Evolutionary conservation across 2,888 invertebrate species (phyloP).

Genomic region (Troides oblongomaculatus): DNA sequence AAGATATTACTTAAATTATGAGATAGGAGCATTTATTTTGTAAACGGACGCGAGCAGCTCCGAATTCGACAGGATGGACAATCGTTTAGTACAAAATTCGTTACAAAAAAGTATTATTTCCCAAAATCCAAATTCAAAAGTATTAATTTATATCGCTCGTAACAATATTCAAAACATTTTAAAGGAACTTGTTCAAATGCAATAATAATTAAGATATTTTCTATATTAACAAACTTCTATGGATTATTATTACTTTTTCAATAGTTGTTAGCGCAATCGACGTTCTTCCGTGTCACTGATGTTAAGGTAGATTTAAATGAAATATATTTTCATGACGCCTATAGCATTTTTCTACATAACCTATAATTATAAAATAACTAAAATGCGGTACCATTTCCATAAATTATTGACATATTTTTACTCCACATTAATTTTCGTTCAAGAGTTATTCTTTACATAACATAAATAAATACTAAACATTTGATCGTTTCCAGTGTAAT

Average conservation of each 20-base stretch:
- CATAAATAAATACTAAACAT: neutral
- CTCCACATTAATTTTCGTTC: slow-evolving; percentile 5
- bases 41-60: slow-evolving; percentile 52
- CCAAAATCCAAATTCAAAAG: slow-evolving; percentile 73
- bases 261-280: slow-evolving; percentile 58
- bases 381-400: neutral
- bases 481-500: slow-evolving; percentile 2
- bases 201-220: slow-evolving; percentile 37
- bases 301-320: slow-evolving; percentile 22
- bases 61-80: slow-evolving; percentile 57
- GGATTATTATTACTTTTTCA: slow-evolving; percentile 23
- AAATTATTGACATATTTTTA: neutral
- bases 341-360: slow-evolving; percentile 17
- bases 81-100: slow-evolving; percentile 75
- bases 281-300: slow-evolving; percentile 66
- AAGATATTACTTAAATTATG: slow-evolving; percentile 78
- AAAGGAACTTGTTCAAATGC: slow-evolving; percentile 50
- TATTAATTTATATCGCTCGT: slow-evolving; percentile 66
- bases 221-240: slow-evolving; percentile 6
- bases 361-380: slow-evolving; percentile 9
- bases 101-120: slow-evolving; percentile 74
- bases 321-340: slow-evolving; percentile 9
- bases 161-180: slow-evolving; percentile 57
- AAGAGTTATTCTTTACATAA: neutral
- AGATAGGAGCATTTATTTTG: slow-evolving; percentile 75